Conservation (phyloP, 2,797 vertebrate species). For the Urocyon cinereoargenteus region DNA sequence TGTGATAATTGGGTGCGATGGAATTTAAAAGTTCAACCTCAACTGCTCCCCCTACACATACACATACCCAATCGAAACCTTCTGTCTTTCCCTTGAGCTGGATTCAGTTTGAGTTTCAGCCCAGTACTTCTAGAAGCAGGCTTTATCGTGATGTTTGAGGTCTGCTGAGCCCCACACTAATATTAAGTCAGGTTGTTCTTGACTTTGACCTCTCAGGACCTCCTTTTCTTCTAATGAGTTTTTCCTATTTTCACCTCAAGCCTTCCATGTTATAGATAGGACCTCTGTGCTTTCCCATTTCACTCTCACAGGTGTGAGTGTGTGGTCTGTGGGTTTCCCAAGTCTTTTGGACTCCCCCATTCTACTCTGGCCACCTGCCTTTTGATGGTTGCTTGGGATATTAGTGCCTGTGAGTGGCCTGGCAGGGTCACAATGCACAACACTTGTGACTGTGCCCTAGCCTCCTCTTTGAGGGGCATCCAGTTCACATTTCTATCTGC, state of each 20-base stretch:
- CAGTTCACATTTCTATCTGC: neutral
- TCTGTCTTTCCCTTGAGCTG: neutral
- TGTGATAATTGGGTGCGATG: slow-evolving; percentile 77
- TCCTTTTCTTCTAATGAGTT: neutral
- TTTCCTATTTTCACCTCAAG: neutral
- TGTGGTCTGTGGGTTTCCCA: neutral
- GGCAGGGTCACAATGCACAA: neutral
- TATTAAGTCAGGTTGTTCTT: neutral
- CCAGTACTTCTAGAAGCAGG: neutral
- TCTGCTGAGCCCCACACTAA: neutral
- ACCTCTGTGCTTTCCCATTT: neutral
- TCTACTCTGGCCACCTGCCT: neutral
- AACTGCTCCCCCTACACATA: accelerated
- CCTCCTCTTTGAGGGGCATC: neutral
- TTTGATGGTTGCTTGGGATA: neutral
- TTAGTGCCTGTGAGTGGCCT: neutral
- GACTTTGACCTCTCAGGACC: neutral
- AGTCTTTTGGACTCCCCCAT: neutral
- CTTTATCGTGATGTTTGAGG: neutral
- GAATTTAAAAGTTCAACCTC: slow-evolving; percentile 73
- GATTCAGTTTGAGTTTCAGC: neutral
- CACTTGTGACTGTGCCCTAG: neutral
- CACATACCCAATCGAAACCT: neutral
- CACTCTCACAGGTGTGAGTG: neutral
- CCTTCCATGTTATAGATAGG: neutral